Evolutionary conservation across 2,888 invertebrate species (phyloP), one percentile per base, ranked within the genome.

Genomic region (Aquatica leii): DNA sequence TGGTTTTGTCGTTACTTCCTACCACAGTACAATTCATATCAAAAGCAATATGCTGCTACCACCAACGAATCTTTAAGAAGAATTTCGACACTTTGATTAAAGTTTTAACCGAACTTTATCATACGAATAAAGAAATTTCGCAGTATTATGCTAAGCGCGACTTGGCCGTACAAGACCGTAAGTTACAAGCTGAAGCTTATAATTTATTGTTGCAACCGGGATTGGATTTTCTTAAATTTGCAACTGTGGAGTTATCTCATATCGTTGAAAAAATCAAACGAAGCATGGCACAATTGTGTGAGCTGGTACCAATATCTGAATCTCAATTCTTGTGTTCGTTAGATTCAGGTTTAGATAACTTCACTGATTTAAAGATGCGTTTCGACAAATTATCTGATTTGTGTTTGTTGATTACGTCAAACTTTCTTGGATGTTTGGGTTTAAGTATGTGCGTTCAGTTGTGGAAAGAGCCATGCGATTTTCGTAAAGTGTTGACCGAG

Each of bases 341-440:
- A 12, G 12, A 20, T 8, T 9, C 9, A 15, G 46, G 48, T 14
- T 11, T 1, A 11, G 14, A 34, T 6, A 12, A 48, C 48, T 54
- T 41, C 35, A 50, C n/a, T 3, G 46, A 55, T 11, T 11, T 50
- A 5, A 14, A 46, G 12, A 18, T 6, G 17, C 37, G 50, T 2
- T 64, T 52, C 43, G 40, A 60, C 17, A 64, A 46, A 17, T n/a
- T 64, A 18, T 35, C 11, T n/a, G 56, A 52, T 14, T 12, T 59
- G 11, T 60, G 57, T 50, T 40, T 61, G 8, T 21, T 65, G 8
- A 56, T 65, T 21, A 41, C 61, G 2, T 65, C 65, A 17, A 61
- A 61, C 54, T 65, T 65, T 61, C 34, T 65, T 11, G 57, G 57
- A 24, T 60, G 57, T 24, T 11, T 65, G 14, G 65, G 57, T 8